Base-by-base conservation (phyloP, 2,113 vertebrate genomes). In the Calidris pygmaea region DNA sequence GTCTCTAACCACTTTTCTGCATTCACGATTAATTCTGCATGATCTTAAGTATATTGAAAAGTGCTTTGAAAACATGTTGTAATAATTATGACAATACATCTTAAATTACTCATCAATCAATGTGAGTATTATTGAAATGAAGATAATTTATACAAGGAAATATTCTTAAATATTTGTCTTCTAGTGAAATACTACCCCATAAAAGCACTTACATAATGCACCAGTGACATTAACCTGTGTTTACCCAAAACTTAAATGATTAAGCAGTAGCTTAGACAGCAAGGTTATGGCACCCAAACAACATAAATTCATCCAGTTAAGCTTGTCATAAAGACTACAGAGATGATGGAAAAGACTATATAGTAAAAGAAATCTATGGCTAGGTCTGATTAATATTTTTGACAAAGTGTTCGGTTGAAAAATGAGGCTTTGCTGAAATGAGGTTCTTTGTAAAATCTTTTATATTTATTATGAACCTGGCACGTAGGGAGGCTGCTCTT, bases 301-400 rank as follows among this genome's bases (percentile, higher is more conserved):
- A 79, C 81, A 90, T 94, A 87, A 93, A 96, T 95, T 76, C 55
- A 94, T 35, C 53, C 89, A 76, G 58, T 96, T 96, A 96, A 94
- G 53, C 91, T 87, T 95, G 87, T 96, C 89, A 93, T 89, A 66
- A 91, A 85, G 53, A 90, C 74, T 76, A 66, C 45, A 83, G 53
- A 91, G 52, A 62, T 94, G 91, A 96, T 90, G 81, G 82, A 91
- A 91, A 94, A 95, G 60, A 70, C 74, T 76, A 50, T 65, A 60
- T 29, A 72, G 58, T 71, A 87, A 85, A 96, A 96, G 27, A 91
- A 95, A 91, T 96, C 85, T 94, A 30, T 63, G 67, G 63, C 62
- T 76, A 50, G 41, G 23, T n/a, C 90, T 96, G 93, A 96, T 94
- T 93, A 93, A 95, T 95, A 91, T 83, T 90, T 97, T 95, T 96